Evolutionary conservation across 2,113 vertebrate genomes (phyloP), one percentile per base, ranked within the genome.

Genomic region (Gymnarchus niloticus): DNA sequence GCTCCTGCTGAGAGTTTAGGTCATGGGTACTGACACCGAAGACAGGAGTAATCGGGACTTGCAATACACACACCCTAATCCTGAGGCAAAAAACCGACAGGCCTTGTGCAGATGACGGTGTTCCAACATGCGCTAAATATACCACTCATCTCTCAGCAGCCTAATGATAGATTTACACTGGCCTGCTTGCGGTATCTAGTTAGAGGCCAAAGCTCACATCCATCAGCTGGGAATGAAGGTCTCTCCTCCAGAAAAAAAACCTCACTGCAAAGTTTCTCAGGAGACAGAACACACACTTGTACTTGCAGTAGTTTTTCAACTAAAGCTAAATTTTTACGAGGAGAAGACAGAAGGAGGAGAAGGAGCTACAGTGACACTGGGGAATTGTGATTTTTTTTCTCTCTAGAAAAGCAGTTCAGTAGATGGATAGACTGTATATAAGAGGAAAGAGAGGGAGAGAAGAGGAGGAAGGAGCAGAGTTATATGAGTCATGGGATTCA

Each of bases 141-240:
- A 52, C n/a, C 48, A 21, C 25, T 14, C 51, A 54, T 54, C 80
- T 82, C 21, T 54, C 49, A 54, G 23, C 80, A 82, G 44, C 3
- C 76, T 6, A 19, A 3, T 54, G 80, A 82, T 82, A n/a, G 80
- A 82, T 33, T 28, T 54, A 23, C 51, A 51, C 51, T 82, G 49
- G 80, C 51, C 76, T 78, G 76, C 9, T 78, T 56, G 80, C 28
- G 51, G 48, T 56, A 23, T 56, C 80, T 54, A 54, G 49, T 33
- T 33, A 54, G 51, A 82, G 51, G 25, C 51, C 80, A 82, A 81
- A 81, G 49, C 80, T 54, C 49, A 78, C 76, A 78, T 78, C 76
- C 44, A 48, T 78, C 76, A 78, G 76, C 37, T 78, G 44, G 21
- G 46, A 78, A 48, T 78, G 44, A 78, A 78, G 76, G 44, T 48